Conservation (phyloP, 1,140 invertebrate species). For the Macrocentrus cingulum region DNA sequence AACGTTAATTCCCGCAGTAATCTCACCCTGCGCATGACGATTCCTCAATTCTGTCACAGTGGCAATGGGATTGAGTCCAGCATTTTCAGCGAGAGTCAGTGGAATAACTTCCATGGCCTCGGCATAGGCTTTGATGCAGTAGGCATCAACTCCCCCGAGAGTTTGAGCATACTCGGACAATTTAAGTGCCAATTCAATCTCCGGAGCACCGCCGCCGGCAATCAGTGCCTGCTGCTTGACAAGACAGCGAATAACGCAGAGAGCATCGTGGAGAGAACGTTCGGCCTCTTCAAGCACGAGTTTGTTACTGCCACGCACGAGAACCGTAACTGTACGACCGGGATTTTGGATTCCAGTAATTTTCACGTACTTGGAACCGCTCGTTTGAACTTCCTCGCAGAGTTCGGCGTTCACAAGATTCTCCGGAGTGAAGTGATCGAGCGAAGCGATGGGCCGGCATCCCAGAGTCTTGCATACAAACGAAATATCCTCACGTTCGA, state of each 20-base stretch:
- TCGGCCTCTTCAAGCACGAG: constrained; percentile 94
- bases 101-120: constrained; percentile 95
- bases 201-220: constrained; percentile 95
- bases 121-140: constrained; percentile 93
- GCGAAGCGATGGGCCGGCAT: constrained; percentile 95
- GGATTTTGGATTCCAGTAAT: constrained; percentile 87
- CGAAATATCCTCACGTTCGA: constrained; percentile 97
- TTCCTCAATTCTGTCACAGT: constrained; percentile 97
- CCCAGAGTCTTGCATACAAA: constrained; percentile 95
- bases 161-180: constrained; percentile 82
- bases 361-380: constrained; percentile 92
- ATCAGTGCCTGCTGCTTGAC: constrained; percentile 91
- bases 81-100: constrained; percentile 98
- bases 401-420: constrained; percentile 89
- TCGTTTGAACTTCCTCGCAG: constrained; percentile 91
- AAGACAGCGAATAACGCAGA: constrained; percentile 96
- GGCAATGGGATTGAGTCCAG: constrained; percentile 95
- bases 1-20: constrained; percentile 93
- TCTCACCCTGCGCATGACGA: constrained; percentile 83
- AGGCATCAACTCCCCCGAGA: constrained; percentile 89
- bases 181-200: constrained; percentile 88
- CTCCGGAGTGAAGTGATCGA: constrained; percentile 96
- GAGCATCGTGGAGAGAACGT: constrained; percentile 95
- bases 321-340: constrained; percentile 89
- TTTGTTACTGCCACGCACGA: constrained; percentile 97